phyloP scores from a whole-genome alignment of 2,113 vertebrate genomes.

The Dicentrarchus labrax region DNA sequence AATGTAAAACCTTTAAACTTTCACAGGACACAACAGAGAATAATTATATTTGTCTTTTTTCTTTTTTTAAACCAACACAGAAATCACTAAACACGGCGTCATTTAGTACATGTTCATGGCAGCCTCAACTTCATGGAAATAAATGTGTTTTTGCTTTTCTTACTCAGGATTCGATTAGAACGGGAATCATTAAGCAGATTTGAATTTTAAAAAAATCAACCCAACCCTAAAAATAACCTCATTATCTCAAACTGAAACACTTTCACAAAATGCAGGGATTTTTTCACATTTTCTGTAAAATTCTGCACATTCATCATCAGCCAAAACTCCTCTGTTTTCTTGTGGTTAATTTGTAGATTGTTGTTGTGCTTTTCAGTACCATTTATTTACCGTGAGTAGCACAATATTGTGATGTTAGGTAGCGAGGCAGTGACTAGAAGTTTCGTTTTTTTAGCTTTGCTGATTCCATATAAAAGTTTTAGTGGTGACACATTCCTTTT shows the following conservation, averaged over 20 bases:
- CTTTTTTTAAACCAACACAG: constrained; percentile 15
- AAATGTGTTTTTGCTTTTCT: constrained; percentile 25
- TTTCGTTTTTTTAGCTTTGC: constrained; percentile 64
- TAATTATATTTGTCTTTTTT: not conserved
- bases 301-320: constrained; percentile 56
- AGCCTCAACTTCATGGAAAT: constrained; percentile 15
- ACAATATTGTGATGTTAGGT: constrained; percentile 70
- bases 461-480: constrained; percentile 65
- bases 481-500: constrained; percentile 74
- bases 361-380: constrained; percentile 39
- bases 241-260: constrained; percentile 53
- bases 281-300: constrained; percentile 47
- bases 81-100: constrained; percentile 12
- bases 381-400: constrained; percentile 62
- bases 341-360: constrained; percentile 64
- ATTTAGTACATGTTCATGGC: constrained; percentile 9
- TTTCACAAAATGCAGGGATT: constrained; percentile 75
- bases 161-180: constrained; percentile 45
- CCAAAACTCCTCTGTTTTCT: constrained; percentile 63
- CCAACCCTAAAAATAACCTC: constrained; percentile 55
- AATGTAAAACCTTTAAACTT: not conserved
- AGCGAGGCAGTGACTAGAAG: constrained; percentile 57
- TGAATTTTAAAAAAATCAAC: constrained; percentile 14
- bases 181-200: constrained; percentile 58
- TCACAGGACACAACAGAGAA: not conserved